Evolutionary conservation across 2,888 invertebrate genomes (phyloP).

Genomic region (Hymenopus coronatus): DNA sequence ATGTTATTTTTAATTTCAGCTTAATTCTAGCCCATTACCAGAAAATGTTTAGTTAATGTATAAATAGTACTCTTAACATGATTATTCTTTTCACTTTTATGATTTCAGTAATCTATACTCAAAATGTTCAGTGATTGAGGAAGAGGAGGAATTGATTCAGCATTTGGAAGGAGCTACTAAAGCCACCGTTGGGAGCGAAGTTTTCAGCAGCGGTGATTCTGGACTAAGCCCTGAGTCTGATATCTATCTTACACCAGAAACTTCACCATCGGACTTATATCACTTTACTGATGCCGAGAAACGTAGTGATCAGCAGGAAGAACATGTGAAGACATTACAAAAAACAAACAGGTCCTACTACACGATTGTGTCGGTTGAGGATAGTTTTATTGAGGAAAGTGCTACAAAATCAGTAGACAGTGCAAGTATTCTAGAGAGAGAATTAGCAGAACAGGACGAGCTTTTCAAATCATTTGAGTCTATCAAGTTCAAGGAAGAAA

Average conservation of each 20-base stretch:
- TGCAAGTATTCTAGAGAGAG: slow-evolving; percentile 49
- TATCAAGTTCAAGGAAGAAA: slow-evolving; percentile 45
- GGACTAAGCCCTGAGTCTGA: slow-evolving; percentile 48
- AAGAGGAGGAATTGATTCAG: slow-evolving; percentile 52
- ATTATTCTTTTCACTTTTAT: slow-evolving; percentile 3
- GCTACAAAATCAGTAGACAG: slow-evolving; percentile 47
- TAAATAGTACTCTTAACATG: too few species aligned
- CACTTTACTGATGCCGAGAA: neutral
- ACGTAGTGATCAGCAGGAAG: neutral
- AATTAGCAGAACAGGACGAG: slow-evolving; percentile 54
- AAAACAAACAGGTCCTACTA: slow-evolving; percentile 37
- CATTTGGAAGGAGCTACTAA: slow-evolving; percentile 47
- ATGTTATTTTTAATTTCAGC: too few species aligned
- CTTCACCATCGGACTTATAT: slow-evolving; percentile 44
- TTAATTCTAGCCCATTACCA: too few species aligned
- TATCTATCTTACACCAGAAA: slow-evolving; percentile 52
- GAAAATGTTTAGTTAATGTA: too few species aligned
- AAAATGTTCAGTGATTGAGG: slow-evolving; percentile 51
- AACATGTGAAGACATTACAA: slow-evolving; percentile 22
- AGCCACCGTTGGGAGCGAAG: slow-evolving; percentile 37
- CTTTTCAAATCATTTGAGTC: slow-evolving; percentile 53
- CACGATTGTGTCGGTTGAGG: slow-evolving; percentile 39
- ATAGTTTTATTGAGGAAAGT: slow-evolving; percentile 44
- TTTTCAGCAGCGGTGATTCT: slow-evolving; percentile 39
- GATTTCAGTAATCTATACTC: slow-evolving; percentile 53